A percentile compares a stretch with the other conserved stretches of the same genome.
These are phyloP conservation scores for Drosophila melanosoma DNA, from an alignment of 2,888 invertebrate genomes.

Conservation along the genomic window DNA sequence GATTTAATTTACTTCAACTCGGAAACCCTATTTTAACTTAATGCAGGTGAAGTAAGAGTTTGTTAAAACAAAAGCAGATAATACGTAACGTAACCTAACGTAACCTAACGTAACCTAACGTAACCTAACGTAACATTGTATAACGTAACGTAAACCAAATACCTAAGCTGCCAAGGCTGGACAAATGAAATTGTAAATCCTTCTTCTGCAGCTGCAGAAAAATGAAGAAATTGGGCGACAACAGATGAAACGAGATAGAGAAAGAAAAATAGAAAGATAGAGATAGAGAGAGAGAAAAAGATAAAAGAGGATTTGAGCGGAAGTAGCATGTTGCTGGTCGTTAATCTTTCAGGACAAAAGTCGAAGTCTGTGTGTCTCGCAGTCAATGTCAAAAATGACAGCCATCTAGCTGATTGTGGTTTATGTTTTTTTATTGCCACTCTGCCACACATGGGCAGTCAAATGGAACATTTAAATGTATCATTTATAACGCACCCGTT, in stretches of 20 bases:
- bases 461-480: constrained; percentile 50
- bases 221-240: constrained; percentile 57
- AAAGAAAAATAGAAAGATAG: background rate
- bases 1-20: background rate
- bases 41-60: constrained; percentile 5
- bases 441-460: constrained; percentile 18
- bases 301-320: background rate
- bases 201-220: constrained; percentile 42
- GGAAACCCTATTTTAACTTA: background rate
- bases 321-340: constrained; percentile 25
- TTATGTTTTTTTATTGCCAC: background rate
- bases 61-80: constrained; percentile 26
- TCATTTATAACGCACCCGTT: constrained; percentile 51
- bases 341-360: constrained; percentile 47
- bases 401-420: constrained; percentile 9
- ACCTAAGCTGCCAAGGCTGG: constrained; percentile 53
- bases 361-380: constrained; percentile 42
- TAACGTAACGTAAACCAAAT: constrained; percentile 23
- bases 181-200: constrained; percentile 68
- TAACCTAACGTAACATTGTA: background rate
- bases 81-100: constrained; percentile 1
- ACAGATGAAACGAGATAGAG: constrained; percentile 20
- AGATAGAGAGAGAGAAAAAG: background rate
- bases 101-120: background rate
- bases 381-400: constrained; percentile 28